These are phyloP conservation scores for Notoglanidium macrostoma DNA, from an alignment of 2,797 vertebrate genomes.

Conservation along the genomic window DNA sequence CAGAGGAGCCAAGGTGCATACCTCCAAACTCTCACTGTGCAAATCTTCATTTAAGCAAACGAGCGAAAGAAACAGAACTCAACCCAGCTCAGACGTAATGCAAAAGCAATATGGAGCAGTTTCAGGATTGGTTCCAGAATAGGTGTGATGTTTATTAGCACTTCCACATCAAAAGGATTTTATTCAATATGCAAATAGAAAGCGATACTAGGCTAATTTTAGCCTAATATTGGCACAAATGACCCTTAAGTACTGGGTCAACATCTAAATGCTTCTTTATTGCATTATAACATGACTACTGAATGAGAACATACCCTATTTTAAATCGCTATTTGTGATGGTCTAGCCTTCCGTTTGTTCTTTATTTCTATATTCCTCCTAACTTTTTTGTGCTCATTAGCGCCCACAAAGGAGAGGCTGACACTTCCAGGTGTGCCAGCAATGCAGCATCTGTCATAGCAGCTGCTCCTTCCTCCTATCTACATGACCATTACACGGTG, in stretches of 20 bases:
- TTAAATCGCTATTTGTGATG: not conserved
- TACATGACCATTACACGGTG: slow-evolving; percentile 26
- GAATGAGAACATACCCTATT: not conserved
- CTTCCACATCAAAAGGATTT: not conserved
- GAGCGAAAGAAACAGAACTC: not conserved
- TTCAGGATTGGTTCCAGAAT: not conserved
- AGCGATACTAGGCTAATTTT: not conserved
- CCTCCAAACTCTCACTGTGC: not conserved
- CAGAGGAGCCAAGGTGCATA: not conserved
- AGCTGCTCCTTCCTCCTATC: slow-evolving; percentile 36
- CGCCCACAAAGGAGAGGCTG: slow-evolving; percentile 40
- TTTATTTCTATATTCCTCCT: not conserved
- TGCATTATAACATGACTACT: not conserved
- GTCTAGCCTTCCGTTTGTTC: not conserved
- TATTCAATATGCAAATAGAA: not conserved
- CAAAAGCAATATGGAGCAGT: not conserved
- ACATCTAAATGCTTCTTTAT: slow-evolving; percentile 3
- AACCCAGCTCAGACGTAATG: not conserved
- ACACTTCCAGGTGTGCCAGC: slow-evolving; percentile 45
- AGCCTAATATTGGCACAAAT: not conserved
- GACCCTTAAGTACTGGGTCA: not conserved
- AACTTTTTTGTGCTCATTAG: slow-evolving; percentile 21
- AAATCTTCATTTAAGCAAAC: not conserved
- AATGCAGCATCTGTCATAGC: slow-evolving; percentile 49
- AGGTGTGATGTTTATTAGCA: not conserved